These are phyloP conservation scores for Gavia stellata DNA, from an alignment of 2,113 vertebrate genomes.

Conservation along the genomic window DNA sequence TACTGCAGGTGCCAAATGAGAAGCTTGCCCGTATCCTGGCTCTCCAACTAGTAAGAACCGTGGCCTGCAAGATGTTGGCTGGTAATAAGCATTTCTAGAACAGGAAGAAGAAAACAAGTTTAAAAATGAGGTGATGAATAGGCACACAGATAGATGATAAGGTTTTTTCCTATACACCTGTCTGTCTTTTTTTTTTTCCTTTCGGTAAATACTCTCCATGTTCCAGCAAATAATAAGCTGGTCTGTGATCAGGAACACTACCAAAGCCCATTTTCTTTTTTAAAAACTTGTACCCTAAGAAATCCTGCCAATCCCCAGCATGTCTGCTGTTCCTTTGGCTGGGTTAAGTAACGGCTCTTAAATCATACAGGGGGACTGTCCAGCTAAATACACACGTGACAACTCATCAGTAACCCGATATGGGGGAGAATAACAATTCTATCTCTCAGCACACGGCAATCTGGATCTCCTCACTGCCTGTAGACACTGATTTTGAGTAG, in stretches of 20 bases:
- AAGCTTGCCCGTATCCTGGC: constrained; percentile 84
- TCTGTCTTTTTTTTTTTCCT: too few relatives aligned
- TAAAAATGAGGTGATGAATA: neutral
- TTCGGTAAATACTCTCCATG: neutral
- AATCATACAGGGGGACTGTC: neutral
- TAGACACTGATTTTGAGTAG: neutral
- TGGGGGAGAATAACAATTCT: neutral
- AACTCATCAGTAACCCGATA: neutral
- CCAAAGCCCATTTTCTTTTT: neutral
- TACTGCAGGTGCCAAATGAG: constrained; percentile 90
- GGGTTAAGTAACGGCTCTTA: neutral
- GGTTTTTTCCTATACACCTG: neutral
- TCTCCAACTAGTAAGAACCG: constrained; percentile 83
- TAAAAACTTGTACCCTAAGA: neutral
- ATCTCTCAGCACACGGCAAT: neutral
- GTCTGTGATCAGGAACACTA: neutral
- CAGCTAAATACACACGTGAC: neutral
- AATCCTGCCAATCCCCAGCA: neutral
- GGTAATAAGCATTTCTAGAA: constrained; percentile 67
- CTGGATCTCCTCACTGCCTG: neutral
- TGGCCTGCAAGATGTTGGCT: constrained; percentile 89
- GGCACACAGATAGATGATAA: neutral
- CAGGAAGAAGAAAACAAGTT: neutral
- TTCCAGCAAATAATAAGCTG: neutral
- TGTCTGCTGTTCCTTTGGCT: neutral